Base-by-base conservation (phyloP, 2,797 vertebrate genomes). In the Peromyscus aztecus region DNA sequence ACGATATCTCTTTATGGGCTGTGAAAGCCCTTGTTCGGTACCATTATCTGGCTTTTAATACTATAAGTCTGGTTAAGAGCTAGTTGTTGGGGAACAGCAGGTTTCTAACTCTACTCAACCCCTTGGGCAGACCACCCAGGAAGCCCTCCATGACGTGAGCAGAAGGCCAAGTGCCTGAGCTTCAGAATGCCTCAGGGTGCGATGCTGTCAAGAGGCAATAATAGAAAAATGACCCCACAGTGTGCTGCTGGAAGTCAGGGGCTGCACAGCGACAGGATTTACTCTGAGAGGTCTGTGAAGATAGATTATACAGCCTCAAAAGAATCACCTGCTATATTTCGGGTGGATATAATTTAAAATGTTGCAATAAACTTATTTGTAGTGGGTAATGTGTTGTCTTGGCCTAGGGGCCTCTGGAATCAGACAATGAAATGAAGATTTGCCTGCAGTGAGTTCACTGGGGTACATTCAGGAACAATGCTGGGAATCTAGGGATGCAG, bases 81-180 rank as follows among this genome's bases (percentile, higher is more conserved):
- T 43, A 90, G 87, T 92, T 97, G 27, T 59, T 55, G 40, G 63
- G 13, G 43, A 96, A 86, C 55, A 97, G 80, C 91, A 95, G 87
- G 24, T 81, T 96, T 71, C 78, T 90, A 93, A 87, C 46, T 78
- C 92, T 40, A 52, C 52, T 16, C 67, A 94, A 90, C 29, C 90
- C 67, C 23, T 40, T 55, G 31, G n/a, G 31, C 27, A 97, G 93
- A 95, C 78, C 77, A 89, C 81, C 40, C 52, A 89, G 49, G 46
- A 86, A 96, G 63, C 49, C 95, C 90, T 10, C 76, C 23, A 59
- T 49, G 83, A 57, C 0, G 16, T 95, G 43, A 93, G 87, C 46
- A 40, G 93, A 95, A 97, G 40, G 95, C 92, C 92, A 96, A 97
- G 96, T 67, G 69, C 65, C 90, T 93, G 97, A 95, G 91, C 31